Conservation (phyloP, 2,888 invertebrate species). For the Cryptosula pallasiana region DNA sequence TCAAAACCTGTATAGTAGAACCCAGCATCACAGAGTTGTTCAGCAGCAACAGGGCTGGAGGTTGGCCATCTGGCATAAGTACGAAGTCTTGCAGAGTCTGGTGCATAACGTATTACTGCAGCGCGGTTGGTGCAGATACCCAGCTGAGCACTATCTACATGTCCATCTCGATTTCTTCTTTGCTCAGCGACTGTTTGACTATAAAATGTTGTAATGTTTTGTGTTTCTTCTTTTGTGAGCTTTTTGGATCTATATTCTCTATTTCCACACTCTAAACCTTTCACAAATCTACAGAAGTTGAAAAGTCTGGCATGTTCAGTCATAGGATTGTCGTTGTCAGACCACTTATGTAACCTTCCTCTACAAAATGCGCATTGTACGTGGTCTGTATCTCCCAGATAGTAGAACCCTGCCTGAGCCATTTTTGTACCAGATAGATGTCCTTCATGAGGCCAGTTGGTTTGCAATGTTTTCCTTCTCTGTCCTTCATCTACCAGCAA, state of each 20-base stretch:
- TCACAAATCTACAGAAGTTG: conserved; percentile 73
- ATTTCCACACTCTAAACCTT: conserved; percentile 34
- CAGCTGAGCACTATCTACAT: background rate
- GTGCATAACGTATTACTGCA: background rate
- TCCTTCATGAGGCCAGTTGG: conserved; percentile 33
- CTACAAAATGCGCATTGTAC: conserved; percentile 89
- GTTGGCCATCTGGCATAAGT: background rate
- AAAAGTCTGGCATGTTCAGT: conserved; percentile 89
- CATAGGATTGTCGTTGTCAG: conserved; percentile 81
- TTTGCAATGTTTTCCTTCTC: conserved; percentile 34
- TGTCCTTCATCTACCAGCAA: conserved; percentile 33
- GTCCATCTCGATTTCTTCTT: background rate
- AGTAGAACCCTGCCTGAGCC: conserved; percentile 86
- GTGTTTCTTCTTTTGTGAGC: background rate
- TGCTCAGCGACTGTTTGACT: background rate
- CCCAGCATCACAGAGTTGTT: conserved; percentile 77
- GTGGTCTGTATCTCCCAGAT: conserved; percentile 70
- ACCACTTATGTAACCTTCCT: conserved; percentile 89
- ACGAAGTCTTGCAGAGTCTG: background rate
- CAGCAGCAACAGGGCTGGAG: conserved; percentile 47
- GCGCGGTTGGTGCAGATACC: background rate
- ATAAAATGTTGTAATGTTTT: background rate
- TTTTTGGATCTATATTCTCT: background rate
- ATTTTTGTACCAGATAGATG: conserved; percentile 55
- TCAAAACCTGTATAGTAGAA: conserved; percentile 81